Evolutionary conservation across 2,113 vertebrate species (phyloP), one percentile per base, ranked within the genome.

Genomic region (Dromiciops gliroides): DNA sequence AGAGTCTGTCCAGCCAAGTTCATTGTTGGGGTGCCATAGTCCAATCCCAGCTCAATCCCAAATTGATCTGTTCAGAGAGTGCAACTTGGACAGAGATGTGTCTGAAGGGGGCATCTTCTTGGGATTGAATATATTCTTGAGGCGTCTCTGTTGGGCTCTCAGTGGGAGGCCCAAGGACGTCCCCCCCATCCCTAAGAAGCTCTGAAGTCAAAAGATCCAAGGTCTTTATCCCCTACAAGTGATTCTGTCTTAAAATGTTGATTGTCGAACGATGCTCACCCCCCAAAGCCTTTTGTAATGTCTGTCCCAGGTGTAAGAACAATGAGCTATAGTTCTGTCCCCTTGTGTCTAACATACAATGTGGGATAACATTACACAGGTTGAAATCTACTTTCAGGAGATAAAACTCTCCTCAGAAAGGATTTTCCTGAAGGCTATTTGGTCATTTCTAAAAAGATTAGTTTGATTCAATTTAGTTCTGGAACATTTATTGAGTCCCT

Each of bases 41-140:
- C 99, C 67, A 99, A 98, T 50, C 99, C 99, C 93, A 99, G 98
- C 96, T 99, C 99, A 48, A 99, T 99, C 99, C 95, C 99, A 99
- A 0, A 99, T 99, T 0, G 99, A 99, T 6, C 99, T 99, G 92
- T 99, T 99, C 98, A 99, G 93, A 92, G 98, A 97, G 89, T 99
- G 99, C 75, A 99, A 98, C 95, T 99, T 99, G 96, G 99, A 99
- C 44, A 99, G 98, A 4, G 99, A 99, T 2, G 99, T 95, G 99
- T 99, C 48, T 99, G 98, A 1, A 1, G 99, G 99, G 99, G 99
- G 99, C 0, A 98, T 99, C 98, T 99, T 99, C 98, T 99, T 99
- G 0, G 99, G 99, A 96, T 99, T 99, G 96, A 99, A 99, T 1
- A 98, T 98, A 92, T 97, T 99, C 28, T 99, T 99, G 94, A 99